Percentiles rank a stretch among this genome's conserved stretches.
Conservation (phyloP, 2,888 invertebrate species). For the Pollenia labialis region DNA sequence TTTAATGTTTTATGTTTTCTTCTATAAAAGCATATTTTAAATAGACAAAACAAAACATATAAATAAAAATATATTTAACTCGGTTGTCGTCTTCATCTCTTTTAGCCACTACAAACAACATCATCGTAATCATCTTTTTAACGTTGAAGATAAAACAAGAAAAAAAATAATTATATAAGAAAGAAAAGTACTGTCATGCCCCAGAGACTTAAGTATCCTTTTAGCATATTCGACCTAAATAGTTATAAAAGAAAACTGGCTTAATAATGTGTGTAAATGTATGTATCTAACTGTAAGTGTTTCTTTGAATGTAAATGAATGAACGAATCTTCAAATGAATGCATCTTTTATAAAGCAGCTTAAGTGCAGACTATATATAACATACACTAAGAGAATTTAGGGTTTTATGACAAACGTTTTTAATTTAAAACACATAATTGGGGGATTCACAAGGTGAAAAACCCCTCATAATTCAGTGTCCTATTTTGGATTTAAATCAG, state of each 20-base stretch:
- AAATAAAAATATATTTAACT: constrained; percentile 21
- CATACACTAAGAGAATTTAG: constrained; percentile 22
- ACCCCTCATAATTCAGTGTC: no score
- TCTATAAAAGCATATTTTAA: background rate
- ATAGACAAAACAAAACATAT: background rate
- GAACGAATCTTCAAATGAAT: constrained; percentile 38
- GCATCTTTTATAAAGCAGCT: constrained; percentile 19
- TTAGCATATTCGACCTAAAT: constrained; percentile 69
- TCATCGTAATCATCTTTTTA: constrained; percentile 50
- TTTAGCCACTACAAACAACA: constrained; percentile 45
- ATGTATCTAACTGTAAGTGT: background rate
- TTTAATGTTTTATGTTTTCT: constrained; percentile 25
- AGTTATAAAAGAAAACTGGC: constrained; percentile 66
- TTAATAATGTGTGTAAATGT: constrained; percentile 54
- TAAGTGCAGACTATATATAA: constrained; percentile 8
- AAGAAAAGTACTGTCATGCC: constrained; percentile 5
- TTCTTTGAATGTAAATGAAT: background rate
- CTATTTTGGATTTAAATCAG: no score
- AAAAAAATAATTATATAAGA: background rate
- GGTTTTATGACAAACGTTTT: no score
- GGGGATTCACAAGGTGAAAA: no score
- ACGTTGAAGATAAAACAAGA: constrained; percentile 21
- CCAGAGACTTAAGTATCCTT: constrained; percentile 66
- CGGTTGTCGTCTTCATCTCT: constrained; percentile 17
- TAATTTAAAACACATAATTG: no score